Percentiles rank a stretch among this genome's conserved stretches.
Evolutionary conservation across 2,113 vertebrate species (phyloP).

Genomic region (Malurus elegans): DNA sequence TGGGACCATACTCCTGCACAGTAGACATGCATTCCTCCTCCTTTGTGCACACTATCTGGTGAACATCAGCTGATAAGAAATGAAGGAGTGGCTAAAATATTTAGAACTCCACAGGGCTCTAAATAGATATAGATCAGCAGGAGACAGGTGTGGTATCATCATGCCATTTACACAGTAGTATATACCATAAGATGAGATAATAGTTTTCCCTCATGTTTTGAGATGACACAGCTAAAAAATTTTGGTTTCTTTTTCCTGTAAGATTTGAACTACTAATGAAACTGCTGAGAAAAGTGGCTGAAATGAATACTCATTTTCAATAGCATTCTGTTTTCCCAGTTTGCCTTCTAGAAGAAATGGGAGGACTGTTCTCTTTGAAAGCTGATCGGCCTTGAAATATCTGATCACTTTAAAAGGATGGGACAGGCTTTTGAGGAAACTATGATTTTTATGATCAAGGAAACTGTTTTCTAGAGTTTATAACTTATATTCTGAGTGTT

Average conservation of each 20-base stretch:
- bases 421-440: not conserved
- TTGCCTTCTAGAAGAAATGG: not conserved
- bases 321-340: not conserved
- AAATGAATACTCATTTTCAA: not conserved
- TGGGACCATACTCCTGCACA: not conserved
- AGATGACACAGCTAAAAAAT: not conserved
- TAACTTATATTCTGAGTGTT: not conserved
- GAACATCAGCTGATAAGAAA: not conserved
- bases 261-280: not conserved
- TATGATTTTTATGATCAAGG: not conserved
- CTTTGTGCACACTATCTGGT: not conserved
- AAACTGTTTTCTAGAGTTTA: not conserved
- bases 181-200: not conserved
- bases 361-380: not conserved
- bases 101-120: not conserved
- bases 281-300: not conserved
- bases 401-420: not conserved
- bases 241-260: accelerated
- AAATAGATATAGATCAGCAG: not conserved
- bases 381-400: not conserved
- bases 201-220: not conserved
- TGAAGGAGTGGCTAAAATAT: not conserved
- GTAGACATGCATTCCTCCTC: not conserved
- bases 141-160: not conserved
- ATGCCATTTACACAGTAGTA: not conserved